Conservation (phyloP, 2,113 vertebrate species). For the Xerus inauris region DNA sequence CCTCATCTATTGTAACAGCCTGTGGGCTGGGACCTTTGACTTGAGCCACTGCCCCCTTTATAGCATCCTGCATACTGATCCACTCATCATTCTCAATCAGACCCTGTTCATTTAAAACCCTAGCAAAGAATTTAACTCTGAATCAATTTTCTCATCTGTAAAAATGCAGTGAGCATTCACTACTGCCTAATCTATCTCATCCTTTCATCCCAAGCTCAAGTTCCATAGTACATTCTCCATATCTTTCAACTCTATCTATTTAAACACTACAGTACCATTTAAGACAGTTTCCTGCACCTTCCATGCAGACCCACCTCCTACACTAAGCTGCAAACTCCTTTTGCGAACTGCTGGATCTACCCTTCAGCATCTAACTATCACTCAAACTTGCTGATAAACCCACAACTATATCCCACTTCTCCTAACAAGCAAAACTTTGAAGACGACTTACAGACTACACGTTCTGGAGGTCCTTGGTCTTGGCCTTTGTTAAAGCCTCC, state of each 20-base stretch:
- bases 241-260: background rate
- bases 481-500: slow-evolving; percentile 89
- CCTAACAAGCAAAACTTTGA: too few relatives aligned
- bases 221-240: background rate
- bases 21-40: background rate
- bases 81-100: background rate
- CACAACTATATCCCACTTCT: background rate
- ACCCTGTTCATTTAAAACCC: background rate
- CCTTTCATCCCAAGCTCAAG: background rate
- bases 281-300: background rate
- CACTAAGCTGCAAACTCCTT: too few relatives aligned
- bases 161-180: background rate
- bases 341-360: background rate
- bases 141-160: background rate
- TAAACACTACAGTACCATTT: background rate
- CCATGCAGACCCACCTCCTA: background rate
- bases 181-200: background rate
- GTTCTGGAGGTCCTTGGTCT: slow-evolving; percentile 96
- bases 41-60: background rate
- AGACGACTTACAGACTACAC: slow-evolving; percentile 92
- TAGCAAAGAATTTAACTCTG: background rate
- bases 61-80: background rate
- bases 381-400: background rate
- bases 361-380: background rate
- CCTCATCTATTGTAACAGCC: background rate